These are phyloP conservation scores for Blomia tropicalis DNA, from an alignment of 2,888 invertebrate species.

Conservation along the genomic window DNA sequence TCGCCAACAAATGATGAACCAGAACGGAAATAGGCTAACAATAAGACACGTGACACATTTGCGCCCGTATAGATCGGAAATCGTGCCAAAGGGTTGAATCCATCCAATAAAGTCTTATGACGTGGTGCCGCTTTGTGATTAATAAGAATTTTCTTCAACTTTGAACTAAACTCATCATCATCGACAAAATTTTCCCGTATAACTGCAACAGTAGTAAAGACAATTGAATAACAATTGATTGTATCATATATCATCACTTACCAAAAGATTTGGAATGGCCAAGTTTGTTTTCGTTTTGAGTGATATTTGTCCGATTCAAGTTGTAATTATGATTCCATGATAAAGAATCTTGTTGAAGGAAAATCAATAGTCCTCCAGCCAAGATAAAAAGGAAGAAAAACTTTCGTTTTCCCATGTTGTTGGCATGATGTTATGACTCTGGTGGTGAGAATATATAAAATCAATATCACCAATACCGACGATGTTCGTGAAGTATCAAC, in stretches of 20 bases:
- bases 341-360: conserved; percentile 9
- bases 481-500: no score
- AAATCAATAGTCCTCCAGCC: background rate
- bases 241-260: no score
- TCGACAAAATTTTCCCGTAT: no score
- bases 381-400: background rate
- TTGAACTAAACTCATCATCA: no score
- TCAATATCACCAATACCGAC: no score
- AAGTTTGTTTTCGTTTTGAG: no score
- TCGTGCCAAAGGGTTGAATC: conserved; percentile 24
- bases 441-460: no score
- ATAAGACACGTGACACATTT: conserved; percentile 44
- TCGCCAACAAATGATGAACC: conserved; percentile 70
- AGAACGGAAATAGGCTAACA: conserved; percentile 75
- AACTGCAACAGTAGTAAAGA: no score
- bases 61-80: conserved; percentile 20
- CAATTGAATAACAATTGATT: no score
- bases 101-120: background rate
- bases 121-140: background rate
- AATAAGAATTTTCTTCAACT: background rate
- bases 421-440: no score
- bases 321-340: background rate
- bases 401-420: conserved; percentile 13
- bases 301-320: no score
- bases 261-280: no score